Base-by-base conservation (phyloP, 2,797 vertebrate genomes). In the Mormyrops boulengeri region DNA sequence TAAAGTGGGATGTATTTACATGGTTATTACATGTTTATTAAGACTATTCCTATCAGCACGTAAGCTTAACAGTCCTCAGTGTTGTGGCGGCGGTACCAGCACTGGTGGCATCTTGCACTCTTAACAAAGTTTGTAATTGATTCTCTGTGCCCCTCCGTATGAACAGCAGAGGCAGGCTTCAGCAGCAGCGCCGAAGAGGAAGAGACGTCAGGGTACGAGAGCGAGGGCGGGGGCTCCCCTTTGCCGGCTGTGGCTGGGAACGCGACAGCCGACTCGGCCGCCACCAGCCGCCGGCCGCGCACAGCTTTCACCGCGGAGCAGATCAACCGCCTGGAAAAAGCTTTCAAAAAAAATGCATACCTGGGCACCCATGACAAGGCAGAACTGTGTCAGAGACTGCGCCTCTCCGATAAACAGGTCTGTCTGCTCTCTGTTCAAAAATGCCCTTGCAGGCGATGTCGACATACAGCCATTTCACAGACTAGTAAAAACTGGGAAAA, bases 341-440 rank as follows among this genome's bases (percentile, higher is more conserved):
- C 94, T 50, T 97, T 97, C 91, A 95, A 96, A 92, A 95, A 93
- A 69, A 96, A 96, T 73, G 94, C 95, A 0, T 96, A 97, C 89
- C 94, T 96, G 91, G 96, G 96, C 11, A 95, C 95, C 0, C 95
- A 96, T 14, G 96, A 96, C 93, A 97, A 96, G 88, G 94, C 95
- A 0, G 95, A 96, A 89, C 95, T 97, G 38, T 96, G 96, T 94
- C 95, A 92, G 90, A 95, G 92, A 88, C 95, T 97, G 62, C 93
- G 89, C 85, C 94, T 97, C 26, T 96, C 96, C 0, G 96, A 97
- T 92, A 97, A 97, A 92, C 96, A 97, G 96, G 96, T 97, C 89
- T 2, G 88, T 73, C 7, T 11, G 55, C 5, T 85, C 53, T 4
- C 53, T 47, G n/a, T 4, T 2, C 85, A 22, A 7, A 38, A 87